These are phyloP conservation scores for Sinelater perroti DNA, from an alignment of 2,888 invertebrate species.

Conservation along the genomic window DNA sequence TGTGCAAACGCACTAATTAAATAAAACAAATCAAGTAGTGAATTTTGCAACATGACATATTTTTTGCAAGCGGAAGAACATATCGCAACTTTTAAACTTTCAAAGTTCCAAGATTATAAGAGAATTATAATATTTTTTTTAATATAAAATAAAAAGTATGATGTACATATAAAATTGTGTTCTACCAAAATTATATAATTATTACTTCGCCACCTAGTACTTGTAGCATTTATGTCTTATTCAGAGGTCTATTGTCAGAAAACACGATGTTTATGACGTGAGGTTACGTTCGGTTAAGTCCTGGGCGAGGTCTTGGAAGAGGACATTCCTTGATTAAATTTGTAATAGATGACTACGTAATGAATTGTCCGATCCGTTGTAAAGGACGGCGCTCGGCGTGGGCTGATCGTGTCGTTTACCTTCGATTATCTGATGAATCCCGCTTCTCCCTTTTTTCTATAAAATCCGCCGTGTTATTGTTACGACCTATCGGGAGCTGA, in stretches of 20 bases:
- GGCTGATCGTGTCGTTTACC: conserved; percentile 19
- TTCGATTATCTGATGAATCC: conserved; percentile 21
- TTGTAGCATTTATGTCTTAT: neutral
- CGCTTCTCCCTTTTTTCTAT: neutral
- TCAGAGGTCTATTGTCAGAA: no score
- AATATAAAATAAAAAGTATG: no score
- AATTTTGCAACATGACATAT: no score
- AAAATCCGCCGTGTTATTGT: neutral
- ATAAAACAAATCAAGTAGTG: no score
- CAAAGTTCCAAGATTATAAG: no score
- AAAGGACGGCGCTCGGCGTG: conserved; percentile 23
- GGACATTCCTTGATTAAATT: conserved; percentile 33
- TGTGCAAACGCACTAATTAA: no score
- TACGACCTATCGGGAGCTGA: neutral
- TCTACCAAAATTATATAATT: no score
- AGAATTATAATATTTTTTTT: no score
- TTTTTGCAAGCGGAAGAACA: no score
- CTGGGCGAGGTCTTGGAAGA: conserved; percentile 22
- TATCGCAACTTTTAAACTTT: no score
- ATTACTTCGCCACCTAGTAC: no score
- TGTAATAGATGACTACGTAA: conserved; percentile 32
- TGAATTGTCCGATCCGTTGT: conserved; percentile 29
- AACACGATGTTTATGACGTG: conserved; percentile 21
- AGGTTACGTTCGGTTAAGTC: conserved; percentile 14
- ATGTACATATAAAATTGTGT: no score